phyloP scores from a whole-genome alignment of 1,140 invertebrate species.

The Nautilus pompilius region DNA sequence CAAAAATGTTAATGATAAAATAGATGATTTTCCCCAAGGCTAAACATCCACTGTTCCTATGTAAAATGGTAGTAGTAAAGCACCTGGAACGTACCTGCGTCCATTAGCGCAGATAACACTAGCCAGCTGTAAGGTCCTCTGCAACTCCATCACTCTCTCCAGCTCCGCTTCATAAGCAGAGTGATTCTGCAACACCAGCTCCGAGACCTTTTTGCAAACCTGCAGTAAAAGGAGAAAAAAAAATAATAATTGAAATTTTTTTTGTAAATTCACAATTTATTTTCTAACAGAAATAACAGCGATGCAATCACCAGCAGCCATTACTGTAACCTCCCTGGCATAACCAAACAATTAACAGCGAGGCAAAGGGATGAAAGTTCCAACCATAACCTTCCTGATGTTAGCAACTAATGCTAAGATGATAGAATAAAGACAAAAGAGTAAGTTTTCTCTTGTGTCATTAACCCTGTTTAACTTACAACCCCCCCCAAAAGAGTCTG shows the following conservation, averaged over 20 bases:
- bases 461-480: no score
- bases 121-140: slow-evolving; percentile 66
- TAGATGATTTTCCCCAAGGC: no score
- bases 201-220: slow-evolving; percentile 80
- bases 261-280: neutral
- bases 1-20: no score
- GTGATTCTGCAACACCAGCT: slow-evolving; percentile 86
- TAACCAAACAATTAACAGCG: neutral
- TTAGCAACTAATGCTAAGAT: no score
- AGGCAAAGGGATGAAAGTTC: neutral
- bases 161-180: slow-evolving; percentile 80
- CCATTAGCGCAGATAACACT: slow-evolving; percentile 46
- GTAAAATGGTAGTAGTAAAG: no score
- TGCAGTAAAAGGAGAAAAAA: slow-evolving; percentile 21
- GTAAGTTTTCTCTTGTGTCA: no score
- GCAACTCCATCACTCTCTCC: slow-evolving; percentile 72
- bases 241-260: neutral
- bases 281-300: neutral
- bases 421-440: no score
- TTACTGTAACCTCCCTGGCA: neutral
- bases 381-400: neutral
- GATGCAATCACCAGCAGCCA: neutral
- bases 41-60: neutral
- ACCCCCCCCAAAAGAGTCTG: no score
- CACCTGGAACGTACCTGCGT: slow-evolving; percentile 36